Evolutionary conservation across 2,113 vertebrate genomes (phyloP).

Genomic region (Equus przewalskii): DNA sequence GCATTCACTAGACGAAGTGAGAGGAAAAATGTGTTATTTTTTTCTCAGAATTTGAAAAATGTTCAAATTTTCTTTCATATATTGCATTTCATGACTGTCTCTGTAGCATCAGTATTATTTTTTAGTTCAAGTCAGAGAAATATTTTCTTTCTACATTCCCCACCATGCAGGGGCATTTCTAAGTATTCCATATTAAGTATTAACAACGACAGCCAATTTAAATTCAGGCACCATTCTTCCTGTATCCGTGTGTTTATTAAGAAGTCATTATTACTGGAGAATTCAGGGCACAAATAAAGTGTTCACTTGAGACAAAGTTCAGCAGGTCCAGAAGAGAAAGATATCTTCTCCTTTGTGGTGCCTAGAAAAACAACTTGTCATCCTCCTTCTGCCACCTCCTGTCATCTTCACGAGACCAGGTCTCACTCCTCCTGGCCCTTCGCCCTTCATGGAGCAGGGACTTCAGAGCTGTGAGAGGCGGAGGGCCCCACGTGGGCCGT

Average conservation of each 20-base stretch:
- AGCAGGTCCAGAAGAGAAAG: not conserved
- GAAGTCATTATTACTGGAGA: not conserved
- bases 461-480: fast-evolving
- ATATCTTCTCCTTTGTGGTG: not conserved
- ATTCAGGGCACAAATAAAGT: not conserved
- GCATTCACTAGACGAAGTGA: not conserved
- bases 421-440: fast-evolving
- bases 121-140: not conserved
- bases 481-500: fast-evolving
- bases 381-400: not conserved
- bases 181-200: not conserved
- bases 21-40: fast-evolving
- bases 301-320: not conserved
- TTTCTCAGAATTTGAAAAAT: not conserved
- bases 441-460: fast-evolving
- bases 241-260: not conserved
- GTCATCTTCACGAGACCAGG: not conserved
- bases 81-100: not conserved
- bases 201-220: not conserved
- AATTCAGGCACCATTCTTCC: not conserved
- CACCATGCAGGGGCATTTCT: not conserved
- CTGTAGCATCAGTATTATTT: not conserved
- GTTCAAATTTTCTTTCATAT: not conserved
- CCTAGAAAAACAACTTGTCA: fast-evolving
- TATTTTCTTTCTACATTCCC: not conserved